Conservation (phyloP, 2,797 vertebrate genomes). For the Nothura maculosa region DNA sequence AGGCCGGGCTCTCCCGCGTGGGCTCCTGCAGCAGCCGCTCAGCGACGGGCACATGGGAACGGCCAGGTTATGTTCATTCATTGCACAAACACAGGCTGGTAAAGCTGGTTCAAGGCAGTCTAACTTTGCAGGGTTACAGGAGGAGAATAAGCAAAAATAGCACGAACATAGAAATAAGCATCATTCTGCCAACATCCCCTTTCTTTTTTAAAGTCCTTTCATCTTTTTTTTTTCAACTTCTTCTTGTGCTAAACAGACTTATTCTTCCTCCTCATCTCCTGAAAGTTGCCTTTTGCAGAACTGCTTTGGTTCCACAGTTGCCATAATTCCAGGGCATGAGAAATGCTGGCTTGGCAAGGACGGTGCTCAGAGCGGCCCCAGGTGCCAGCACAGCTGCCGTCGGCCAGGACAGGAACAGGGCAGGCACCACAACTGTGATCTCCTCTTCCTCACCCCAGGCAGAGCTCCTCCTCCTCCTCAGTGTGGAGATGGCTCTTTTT, state of each 20-base stretch:
- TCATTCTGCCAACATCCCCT: neutral
- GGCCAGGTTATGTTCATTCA: neutral
- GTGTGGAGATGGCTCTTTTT: neutral
- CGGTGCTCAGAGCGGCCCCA: accelerated
- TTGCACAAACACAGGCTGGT: neutral
- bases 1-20: neutral
- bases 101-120: neutral
- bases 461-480: neutral
- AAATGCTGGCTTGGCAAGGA: neutral
- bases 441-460: neutral
- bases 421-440: accelerated
- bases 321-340: accelerated
- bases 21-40: neutral
- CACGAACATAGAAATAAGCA: neutral
- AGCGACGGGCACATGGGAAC: neutral
- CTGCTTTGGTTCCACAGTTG: neutral
- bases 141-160: neutral
- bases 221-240: neutral
- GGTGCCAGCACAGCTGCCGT: neutral
- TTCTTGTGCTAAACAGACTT: neutral
- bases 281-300: neutral
- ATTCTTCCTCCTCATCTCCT: neutral
- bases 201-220: neutral
- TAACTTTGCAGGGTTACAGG: neutral
- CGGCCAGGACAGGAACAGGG: accelerated